phyloP scores from a whole-genome alignment of 1,140 invertebrate species.

The Drosophila albomicans region DNA sequence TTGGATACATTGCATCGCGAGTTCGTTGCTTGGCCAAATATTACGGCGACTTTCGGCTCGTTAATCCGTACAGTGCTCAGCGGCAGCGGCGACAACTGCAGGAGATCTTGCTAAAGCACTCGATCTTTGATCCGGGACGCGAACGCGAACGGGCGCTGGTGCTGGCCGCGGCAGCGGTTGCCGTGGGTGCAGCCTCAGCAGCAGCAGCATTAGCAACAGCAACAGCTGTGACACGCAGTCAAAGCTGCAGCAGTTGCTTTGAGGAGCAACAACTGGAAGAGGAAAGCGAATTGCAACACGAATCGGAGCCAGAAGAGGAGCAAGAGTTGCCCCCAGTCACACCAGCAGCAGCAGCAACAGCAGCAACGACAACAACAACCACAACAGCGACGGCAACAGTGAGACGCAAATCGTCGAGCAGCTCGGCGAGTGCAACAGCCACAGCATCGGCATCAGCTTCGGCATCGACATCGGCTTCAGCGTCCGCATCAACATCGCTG shows the following conservation, averaged over 20 bases:
- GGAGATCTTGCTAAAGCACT: slow-evolving; percentile 76
- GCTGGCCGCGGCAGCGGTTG: slow-evolving; percentile 64
- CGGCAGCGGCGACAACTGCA: slow-evolving; percentile 76
- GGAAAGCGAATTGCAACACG: slow-evolving; percentile 20
- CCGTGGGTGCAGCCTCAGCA: slow-evolving; percentile 55
- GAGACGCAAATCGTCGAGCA: slow-evolving; percentile 5
- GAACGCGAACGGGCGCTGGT: slow-evolving; percentile 63
- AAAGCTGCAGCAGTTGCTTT: slow-evolving; percentile 35
- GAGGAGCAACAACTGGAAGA: slow-evolving; percentile 46
- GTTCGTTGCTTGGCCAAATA: slow-evolving; percentile 76
- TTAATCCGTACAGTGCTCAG: slow-evolving; percentile 78
- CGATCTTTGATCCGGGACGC: slow-evolving; percentile 76
- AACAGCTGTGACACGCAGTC: slow-evolving; percentile 36
- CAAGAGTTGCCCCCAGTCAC: background rate
- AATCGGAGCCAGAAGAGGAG: slow-evolving; percentile 11
- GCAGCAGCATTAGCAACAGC: slow-evolving; percentile 26
- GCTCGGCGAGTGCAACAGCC: slow-evolving; percentile 35
- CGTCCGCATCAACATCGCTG: slow-evolving; percentile 54
- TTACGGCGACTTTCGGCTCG: slow-evolving; percentile 74
- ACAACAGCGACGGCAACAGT: slow-evolving; percentile 21
- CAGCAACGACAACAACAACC: background rate
- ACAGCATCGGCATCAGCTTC: slow-evolving; percentile 46
- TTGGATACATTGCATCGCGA: slow-evolving; percentile 80
- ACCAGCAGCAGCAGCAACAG: background rate
- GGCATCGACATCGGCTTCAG: slow-evolving; percentile 53